phyloP scores from a whole-genome alignment of 2,888 invertebrate species.

The Parnassius apollo region DNA sequence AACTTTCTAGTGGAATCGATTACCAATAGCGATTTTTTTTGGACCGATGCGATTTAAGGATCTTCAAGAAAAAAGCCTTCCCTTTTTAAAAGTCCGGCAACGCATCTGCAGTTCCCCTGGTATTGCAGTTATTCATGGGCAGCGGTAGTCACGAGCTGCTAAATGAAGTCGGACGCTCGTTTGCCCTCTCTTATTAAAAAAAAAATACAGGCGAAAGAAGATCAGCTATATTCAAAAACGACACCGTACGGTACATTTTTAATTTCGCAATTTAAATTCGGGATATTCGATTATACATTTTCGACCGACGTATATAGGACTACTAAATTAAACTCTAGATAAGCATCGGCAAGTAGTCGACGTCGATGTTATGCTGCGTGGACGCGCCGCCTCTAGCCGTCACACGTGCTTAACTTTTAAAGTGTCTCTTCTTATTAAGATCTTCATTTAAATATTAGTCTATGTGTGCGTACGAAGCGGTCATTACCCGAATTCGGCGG shows the following conservation, averaged over 20 bases:
- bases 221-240: not conserved
- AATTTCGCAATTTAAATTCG: constrained; percentile 25
- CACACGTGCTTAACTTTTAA: constrained; percentile 30
- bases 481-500: constrained; percentile 54
- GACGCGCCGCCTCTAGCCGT: constrained; percentile 28
- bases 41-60: too few species aligned
- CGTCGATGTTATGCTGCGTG: constrained; percentile 8
- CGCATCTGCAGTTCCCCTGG: too few species aligned
- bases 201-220: constrained; percentile 1
- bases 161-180: too few species aligned
- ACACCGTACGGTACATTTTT: constrained; percentile 19
- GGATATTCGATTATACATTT: constrained; percentile 16
- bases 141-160: too few species aligned
- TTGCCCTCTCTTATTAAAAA: too few species aligned
- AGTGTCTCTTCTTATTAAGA: constrained; percentile 20
- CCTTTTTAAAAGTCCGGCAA: too few species aligned
- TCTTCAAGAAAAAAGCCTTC: too few species aligned
- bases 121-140: too few species aligned
- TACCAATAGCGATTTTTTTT: too few species aligned
- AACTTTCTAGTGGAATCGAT: too few species aligned
- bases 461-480: constrained; percentile 33
- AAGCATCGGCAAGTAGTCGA: constrained; percentile 21
- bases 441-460: constrained; percentile 7
- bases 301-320: constrained; percentile 8
- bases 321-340: constrained; percentile 22